These are phyloP conservation scores for Ochotona curzoniae DNA, from an alignment of 2,113 vertebrate species.

Conservation along the genomic window DNA sequence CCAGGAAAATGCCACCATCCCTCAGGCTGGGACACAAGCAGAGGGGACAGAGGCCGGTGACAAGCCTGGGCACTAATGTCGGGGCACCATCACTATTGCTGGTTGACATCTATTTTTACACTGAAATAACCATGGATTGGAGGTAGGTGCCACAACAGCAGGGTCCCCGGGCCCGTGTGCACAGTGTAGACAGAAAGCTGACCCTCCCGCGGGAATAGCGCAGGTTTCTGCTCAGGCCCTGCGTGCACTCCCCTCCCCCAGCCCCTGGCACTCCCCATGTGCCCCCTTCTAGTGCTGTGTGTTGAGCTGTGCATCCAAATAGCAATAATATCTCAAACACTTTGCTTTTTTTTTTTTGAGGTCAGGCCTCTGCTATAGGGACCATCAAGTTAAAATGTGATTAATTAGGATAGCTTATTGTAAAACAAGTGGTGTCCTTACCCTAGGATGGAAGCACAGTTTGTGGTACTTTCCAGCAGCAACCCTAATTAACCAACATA, in stretches of 20 bases:
- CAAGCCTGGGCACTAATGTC: background rate
- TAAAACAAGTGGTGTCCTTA: background rate
- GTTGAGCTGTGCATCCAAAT: background rate
- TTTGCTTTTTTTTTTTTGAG: background rate
- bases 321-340: background rate
- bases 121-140: constrained; percentile 22
- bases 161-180: too few species aligned
- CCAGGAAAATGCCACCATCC: background rate
- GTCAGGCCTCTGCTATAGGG: background rate
- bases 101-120: background rate
- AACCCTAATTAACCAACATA: background rate
- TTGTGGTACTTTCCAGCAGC: background rate
- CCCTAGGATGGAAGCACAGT: too few species aligned
- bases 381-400: background rate
- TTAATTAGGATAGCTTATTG: background rate
- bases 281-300: background rate
- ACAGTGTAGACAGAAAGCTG: background rate
- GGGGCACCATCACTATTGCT: background rate
- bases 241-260: background rate
- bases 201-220: background rate
- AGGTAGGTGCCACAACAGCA: background rate
- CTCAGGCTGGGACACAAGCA: background rate
- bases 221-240: too few species aligned
- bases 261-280: background rate
- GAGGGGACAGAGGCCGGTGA: background rate